Evolutionary conservation across 2,797 vertebrate genomes (phyloP).

Genomic region (Menidia menidia): DNA sequence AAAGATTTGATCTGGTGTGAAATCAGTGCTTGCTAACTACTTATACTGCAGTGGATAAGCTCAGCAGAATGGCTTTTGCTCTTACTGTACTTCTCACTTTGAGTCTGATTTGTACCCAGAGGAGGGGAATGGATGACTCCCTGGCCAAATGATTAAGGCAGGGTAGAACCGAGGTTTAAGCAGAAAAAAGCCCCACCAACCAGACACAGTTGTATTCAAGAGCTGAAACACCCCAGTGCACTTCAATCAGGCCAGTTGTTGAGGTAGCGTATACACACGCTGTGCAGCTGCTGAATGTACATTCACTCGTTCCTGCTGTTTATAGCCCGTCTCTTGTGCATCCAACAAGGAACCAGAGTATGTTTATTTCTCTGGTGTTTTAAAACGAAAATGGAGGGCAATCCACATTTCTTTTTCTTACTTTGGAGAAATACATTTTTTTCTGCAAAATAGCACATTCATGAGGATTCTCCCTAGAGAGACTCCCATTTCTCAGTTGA

Average conservation of each 20-base stretch:
- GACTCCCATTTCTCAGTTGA: neutral
- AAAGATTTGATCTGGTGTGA: conserved; percentile 57
- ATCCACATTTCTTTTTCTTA: neutral
- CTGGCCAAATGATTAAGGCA: conserved; percentile 70
- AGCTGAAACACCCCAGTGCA: conserved; percentile 77
- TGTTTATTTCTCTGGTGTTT: conserved; percentile 9
- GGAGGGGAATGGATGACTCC: conserved; percentile 68
- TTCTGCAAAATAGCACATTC: neutral
- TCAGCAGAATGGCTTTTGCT: conserved; percentile 69
- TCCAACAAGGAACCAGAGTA: conserved; percentile 21
- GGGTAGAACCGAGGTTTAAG: conserved; percentile 57
- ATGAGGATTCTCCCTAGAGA: neutral
- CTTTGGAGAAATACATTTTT: neutral
- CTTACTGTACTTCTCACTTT: conserved; percentile 70
- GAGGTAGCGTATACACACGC: conserved; percentile 56
- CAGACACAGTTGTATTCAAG: conserved; percentile 62
- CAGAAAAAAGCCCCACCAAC: conserved; percentile 41
- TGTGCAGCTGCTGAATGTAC: conserved; percentile 49
- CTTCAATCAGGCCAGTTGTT: conserved; percentile 75
- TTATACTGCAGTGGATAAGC: conserved; percentile 53
- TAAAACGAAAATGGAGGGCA: conserved; percentile 3
- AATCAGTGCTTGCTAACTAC: conserved; percentile 70
- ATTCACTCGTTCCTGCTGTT: conserved; percentile 56
- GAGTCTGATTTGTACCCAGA: conserved; percentile 72
- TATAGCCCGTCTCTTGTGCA: conserved; percentile 43